Evolutionary conservation across 2,113 vertebrate species (phyloP).

Genomic region (Rhizomys pruinosus): DNA sequence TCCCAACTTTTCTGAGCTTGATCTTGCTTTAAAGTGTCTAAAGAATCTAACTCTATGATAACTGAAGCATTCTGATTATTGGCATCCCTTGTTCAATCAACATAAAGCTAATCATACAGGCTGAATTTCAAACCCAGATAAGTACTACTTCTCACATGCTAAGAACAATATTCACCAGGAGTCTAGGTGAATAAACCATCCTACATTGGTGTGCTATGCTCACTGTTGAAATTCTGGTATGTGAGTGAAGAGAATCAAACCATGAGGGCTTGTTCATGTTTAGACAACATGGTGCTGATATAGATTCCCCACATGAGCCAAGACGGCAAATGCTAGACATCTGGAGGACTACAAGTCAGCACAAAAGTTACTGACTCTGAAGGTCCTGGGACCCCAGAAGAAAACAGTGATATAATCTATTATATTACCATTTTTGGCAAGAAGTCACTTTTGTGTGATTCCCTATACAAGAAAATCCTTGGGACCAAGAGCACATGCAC

Average conservation of each 20-base stretch:
- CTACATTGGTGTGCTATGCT: not conserved
- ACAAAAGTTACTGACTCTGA: too few species aligned
- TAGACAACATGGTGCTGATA: too few species aligned
- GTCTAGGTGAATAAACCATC: not conserved
- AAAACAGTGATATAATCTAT: too few species aligned
- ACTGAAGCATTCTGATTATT: slow-evolving; percentile 1
- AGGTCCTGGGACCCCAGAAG: too few species aligned
- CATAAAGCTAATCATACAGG: not conserved
- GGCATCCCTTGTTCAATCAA: not conserved
- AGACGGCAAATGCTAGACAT: too few species aligned
- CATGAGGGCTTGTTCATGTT: too few species aligned
- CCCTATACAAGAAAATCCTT: too few species aligned
- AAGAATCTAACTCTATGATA: not conserved
- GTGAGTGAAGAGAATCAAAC: not conserved
- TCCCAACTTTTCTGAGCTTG: not conserved
- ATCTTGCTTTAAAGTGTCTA: slow-evolving; percentile 12
- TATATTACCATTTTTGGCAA: too few species aligned
- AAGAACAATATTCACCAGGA: not conserved
- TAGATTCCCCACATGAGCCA: too few species aligned
- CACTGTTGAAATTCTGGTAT: not conserved
- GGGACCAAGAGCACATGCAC: too few species aligned
- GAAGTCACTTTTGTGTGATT: too few species aligned
- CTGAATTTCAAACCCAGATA: slow-evolving; percentile 20
- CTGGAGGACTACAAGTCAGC: too few species aligned
- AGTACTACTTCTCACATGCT: not conserved